Conservation (phyloP, 2,888 invertebrate genomes). For the Sinelater perroti region DNA sequence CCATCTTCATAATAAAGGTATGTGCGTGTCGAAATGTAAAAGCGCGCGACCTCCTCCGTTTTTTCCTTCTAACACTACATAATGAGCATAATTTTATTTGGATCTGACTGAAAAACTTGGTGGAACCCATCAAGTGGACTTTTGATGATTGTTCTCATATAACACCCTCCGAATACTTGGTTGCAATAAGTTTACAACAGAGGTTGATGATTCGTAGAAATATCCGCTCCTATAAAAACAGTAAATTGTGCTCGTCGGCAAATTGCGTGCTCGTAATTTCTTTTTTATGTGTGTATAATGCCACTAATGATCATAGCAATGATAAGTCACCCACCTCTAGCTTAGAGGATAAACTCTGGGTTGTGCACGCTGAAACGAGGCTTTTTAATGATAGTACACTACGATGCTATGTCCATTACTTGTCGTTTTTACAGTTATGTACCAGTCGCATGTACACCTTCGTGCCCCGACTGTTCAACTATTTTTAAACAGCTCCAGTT, state of each 20-base stretch:
- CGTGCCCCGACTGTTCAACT: conserved; percentile 3
- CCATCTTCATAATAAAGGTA: conserved; percentile 36
- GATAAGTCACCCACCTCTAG: conserved; percentile 11
- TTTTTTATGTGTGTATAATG: not conserved
- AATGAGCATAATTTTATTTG: no score
- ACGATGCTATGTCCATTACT: not conserved
- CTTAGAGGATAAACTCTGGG: not conserved
- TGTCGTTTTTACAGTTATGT: conserved; percentile 7
- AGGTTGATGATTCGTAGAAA: not conserved
- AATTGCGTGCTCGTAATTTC: no score
- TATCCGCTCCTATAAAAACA: conserved; percentile 3
- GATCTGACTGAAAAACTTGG: no score
- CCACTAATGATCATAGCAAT: conserved; percentile 1
- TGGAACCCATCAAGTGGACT: no score
- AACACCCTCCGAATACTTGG: no score
- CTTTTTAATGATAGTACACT: conserved; percentile 3
- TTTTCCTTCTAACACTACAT: no score
- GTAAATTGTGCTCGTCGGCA: no score
- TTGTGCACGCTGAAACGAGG: not conserved
- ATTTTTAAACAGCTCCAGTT: conserved; percentile 13
- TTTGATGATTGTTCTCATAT: no score
- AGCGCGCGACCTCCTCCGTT: not conserved
- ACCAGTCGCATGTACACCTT: conserved; percentile 4
- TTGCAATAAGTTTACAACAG: not conserved
- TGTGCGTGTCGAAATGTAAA: conserved; percentile 24